phyloP scores from a whole-genome alignment of 2,797 vertebrate genomes.

The Chaetophractus vellerosus region DNA sequence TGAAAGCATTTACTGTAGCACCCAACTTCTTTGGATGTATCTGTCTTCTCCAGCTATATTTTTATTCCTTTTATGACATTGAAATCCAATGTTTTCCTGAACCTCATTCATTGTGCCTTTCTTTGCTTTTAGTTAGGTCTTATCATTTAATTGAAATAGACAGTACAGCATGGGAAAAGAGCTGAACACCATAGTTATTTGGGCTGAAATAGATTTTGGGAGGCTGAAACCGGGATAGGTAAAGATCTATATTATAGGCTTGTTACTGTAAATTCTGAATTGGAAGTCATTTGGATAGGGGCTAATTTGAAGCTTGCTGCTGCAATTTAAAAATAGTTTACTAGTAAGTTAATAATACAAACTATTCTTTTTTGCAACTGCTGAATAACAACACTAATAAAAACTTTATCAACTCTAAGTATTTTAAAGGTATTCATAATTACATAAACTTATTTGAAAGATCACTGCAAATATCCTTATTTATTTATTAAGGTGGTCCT shows the following conservation, averaged over 20 bases:
- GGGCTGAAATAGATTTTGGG: constrained; percentile 27
- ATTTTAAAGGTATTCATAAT: background rate
- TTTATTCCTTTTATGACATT: constrained; percentile 21
- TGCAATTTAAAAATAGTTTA: background rate
- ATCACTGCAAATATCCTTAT: constrained; percentile 34
- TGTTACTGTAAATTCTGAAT: background rate
- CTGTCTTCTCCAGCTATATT: background rate
- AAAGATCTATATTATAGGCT: background rate
- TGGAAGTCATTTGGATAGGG: background rate
- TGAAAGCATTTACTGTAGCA: background rate
- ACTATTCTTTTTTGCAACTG: background rate
- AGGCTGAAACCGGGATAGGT: constrained; percentile 2
- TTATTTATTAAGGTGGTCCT: background rate
- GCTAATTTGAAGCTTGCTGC: constrained; percentile 38
- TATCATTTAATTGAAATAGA: constrained; percentile 55
- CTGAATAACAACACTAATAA: background rate
- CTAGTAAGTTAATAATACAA: background rate
- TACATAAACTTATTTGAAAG: constrained; percentile 44
- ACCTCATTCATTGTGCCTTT: background rate
- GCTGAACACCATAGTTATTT: constrained; percentile 31
- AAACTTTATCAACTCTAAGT: background rate
- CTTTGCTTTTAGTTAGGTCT: constrained; percentile 57
- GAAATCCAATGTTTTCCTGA: constrained; percentile 50
- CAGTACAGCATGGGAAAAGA: background rate
- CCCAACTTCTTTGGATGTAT: background rate